These are phyloP conservation scores for Platycheirus albimanus DNA, from an alignment of 2,888 invertebrate genomes.

Conservation along the genomic window DNA sequence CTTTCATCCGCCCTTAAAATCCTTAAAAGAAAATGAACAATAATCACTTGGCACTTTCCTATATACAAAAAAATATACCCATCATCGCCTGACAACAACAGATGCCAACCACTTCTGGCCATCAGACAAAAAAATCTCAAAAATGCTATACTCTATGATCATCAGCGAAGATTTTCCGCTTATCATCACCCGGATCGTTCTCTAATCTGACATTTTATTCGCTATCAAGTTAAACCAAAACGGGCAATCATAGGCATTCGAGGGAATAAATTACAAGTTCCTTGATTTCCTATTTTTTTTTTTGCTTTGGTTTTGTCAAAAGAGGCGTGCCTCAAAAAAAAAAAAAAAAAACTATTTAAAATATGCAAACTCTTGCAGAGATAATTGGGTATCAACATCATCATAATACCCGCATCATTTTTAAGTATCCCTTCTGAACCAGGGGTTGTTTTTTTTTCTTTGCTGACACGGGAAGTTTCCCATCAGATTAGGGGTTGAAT, in stretches of 20 bases:
- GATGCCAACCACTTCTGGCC: slow-evolving; percentile 61
- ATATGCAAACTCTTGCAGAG: slow-evolving; percentile 73
- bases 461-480: not conserved
- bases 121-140: slow-evolving; percentile 6
- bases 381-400: slow-evolving; percentile 60
- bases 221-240: slow-evolving; percentile 72
- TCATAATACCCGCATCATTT: slow-evolving; percentile 61
- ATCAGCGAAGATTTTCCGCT: slow-evolving; percentile 70
- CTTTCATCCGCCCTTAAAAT: slow-evolving; percentile 21
- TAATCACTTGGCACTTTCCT: slow-evolving; percentile 19
- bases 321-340: slow-evolving; percentile 60
- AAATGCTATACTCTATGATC: slow-evolving; percentile 49
- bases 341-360: slow-evolving; percentile 69
- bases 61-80: no score
- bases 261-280: slow-evolving; percentile 56
- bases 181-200: slow-evolving; percentile 71
- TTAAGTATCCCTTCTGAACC: slow-evolving; percentile 24
- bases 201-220: slow-evolving; percentile 73
- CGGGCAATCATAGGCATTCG: slow-evolving; percentile 58
- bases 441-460: slow-evolving; percentile 18
- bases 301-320: no score
- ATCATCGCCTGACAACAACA: slow-evolving; percentile 64
- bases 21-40: slow-evolving; percentile 24
- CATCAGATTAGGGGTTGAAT: slow-evolving; percentile 58
- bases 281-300: slow-evolving; percentile 23